Evolutionary conservation across 1,140 invertebrate species (phyloP).

Genomic region (Aporrectodea caliginosa): DNA sequence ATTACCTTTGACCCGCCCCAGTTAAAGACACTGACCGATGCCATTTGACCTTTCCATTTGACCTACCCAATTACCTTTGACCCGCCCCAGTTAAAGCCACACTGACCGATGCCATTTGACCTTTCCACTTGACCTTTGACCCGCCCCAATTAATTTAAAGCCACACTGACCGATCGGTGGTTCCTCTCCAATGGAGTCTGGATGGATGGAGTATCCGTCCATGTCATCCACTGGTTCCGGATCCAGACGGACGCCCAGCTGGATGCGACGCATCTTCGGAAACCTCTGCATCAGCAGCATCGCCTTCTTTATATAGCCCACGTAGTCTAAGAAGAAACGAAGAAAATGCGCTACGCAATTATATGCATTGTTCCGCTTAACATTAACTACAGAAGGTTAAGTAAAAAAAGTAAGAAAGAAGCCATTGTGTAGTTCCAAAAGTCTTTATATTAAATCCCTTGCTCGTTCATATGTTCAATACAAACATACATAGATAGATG

Average conservation of each 20-base stretch:
- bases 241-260: neutral
- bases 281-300: constrained; percentile 14
- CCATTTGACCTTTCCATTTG: neutral
- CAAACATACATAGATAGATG: no score
- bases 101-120: neutral
- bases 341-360: no score
- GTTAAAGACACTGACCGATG: neutral
- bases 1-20: neutral
- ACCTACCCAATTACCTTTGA: neutral
- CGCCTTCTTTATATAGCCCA: constrained; percentile 18
- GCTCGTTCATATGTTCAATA: no score
- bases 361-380: no score
- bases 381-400: no score
- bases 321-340: constrained; percentile 16
- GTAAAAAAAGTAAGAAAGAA: no score
- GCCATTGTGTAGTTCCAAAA: no score
- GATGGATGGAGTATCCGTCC: neutral
- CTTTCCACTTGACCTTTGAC: neutral
- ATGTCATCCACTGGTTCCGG: constrained; percentile 9
- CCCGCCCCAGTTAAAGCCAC: neutral
- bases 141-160: neutral
- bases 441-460: no score
- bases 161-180: constrained; percentile 5
- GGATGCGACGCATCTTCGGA: neutral
- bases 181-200: neutral